Base-by-base conservation (phyloP, 35 echinoderm and acorn worm species). In the Holothuria glaberrima region DNA sequence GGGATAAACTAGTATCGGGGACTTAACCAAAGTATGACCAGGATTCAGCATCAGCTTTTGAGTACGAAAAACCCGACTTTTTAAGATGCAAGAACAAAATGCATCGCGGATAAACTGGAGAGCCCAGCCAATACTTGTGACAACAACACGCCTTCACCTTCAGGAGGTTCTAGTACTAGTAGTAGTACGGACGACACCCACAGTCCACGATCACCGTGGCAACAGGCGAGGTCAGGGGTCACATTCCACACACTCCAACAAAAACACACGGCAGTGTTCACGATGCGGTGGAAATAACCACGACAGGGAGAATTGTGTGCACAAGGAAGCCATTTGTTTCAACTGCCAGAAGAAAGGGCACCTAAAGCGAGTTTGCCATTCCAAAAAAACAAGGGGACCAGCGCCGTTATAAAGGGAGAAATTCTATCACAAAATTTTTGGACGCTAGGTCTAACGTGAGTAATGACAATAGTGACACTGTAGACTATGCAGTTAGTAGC, bases 1-100 rank as follows among this genome's bases (percentile, higher is more conserved):
- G 83, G 18, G 83, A 86, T 27, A 62, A 68, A 26, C 62, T 86
- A 31, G 83, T 86, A 60, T 86, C 62, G 17, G 59, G n/a, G 83
- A 86, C 62, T 86, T 2, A 65, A 86, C 83, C 58, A 21, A 34
- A 62, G 59, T 63, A 36, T 62, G 35, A n/a, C 59, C 25, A 58
- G 83, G 59, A 33, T 68, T 36, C 59, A 86, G 32, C 31, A 33
- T 22, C 83, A 86, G 41, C 48, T 86, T n/a, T 44, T 86, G 34
- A 68, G 58, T 31, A 86, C 83, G 32, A 33, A 33, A 29, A 72
- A 72, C 30, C 68, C 30, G n/a, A 72, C n/a, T 72, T 72, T 72
- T 72, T 22, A 72, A 72, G 68, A 72, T 31, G 68, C 68, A 72
- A 72, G 30, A 72, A 31, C 30, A 33, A 72, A 72, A 72, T 72